Conservation (phyloP, 2,888 invertebrate species). For the Harpalus rubripes region DNA sequence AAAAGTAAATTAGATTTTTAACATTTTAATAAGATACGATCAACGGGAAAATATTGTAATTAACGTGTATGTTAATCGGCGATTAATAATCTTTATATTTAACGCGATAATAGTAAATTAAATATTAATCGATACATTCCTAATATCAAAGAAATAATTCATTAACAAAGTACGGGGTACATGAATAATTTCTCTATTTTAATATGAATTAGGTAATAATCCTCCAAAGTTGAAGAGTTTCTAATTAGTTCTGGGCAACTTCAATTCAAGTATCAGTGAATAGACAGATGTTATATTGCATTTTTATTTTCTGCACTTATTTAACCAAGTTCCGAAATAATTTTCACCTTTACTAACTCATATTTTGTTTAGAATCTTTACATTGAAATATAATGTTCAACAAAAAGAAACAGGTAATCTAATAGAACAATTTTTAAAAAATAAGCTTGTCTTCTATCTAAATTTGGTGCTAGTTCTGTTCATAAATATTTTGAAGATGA, state of each 20-base stretch:
- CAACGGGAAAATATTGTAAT: too few relatives aligned
- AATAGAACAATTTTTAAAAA: neutral
- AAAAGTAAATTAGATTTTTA: too few relatives aligned
- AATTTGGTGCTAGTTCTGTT: too few relatives aligned
- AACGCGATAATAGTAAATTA: neutral
- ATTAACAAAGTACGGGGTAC: neutral
- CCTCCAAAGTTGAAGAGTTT: neutral
- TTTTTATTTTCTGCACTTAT: neutral
- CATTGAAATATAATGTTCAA: neutral
- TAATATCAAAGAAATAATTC: neutral
- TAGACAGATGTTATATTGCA: neutral
- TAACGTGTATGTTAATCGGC: too few relatives aligned
- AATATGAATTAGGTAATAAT: slow-evolving; percentile 9
- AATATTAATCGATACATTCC: neutral
- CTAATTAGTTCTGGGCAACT: slow-evolving; percentile 1
- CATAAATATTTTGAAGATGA: too few relatives aligned
- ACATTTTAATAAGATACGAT: too few relatives aligned
- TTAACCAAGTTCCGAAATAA: neutral
- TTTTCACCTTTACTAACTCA: neutral
- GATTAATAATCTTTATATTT: too few relatives aligned
- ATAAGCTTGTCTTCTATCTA: too few relatives aligned
- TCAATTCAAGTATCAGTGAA: neutral
- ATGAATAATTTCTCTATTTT: neutral
- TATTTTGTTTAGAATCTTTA: neutral
- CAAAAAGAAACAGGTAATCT: slow-evolving; percentile 15